Evolutionary conservation across 1,140 invertebrate species (phyloP).

Genomic region (Thrips palmi): DNA sequence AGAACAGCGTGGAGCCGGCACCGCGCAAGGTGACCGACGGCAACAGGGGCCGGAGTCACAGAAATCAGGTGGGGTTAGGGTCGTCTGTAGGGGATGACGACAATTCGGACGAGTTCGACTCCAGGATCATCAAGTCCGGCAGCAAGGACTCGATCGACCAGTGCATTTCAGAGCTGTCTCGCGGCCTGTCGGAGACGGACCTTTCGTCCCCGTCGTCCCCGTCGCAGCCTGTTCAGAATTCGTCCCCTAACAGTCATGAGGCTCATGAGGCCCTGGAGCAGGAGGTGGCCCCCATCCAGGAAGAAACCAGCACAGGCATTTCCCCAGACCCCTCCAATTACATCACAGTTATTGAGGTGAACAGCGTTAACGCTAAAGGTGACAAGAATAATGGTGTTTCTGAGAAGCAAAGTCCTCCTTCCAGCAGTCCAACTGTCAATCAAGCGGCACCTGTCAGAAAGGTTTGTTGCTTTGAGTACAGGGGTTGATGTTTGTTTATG

Average conservation of each 20-base stretch:
- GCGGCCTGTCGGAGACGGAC: too few relatives aligned
- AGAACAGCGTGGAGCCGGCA: too few relatives aligned
- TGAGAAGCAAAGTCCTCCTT: too few relatives aligned
- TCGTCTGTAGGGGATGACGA: constrained; percentile 16
- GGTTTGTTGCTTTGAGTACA: too few relatives aligned
- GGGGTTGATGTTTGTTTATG: too few relatives aligned
- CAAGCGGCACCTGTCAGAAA: too few relatives aligned
- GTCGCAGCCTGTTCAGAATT: background rate
- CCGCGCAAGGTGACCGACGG: background rate
- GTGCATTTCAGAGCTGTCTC: constrained; percentile 28
- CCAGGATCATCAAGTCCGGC: constrained; percentile 17
- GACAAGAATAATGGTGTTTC: too few relatives aligned
- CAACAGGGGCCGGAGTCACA: background rate
- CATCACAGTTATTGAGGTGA: constrained; percentile 76
- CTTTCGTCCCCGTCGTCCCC: background rate
- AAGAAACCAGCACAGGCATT: constrained; percentile 32
- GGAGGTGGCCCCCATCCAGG: constrained; percentile 26
- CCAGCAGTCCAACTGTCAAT: too few relatives aligned
- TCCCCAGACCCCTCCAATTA: constrained; percentile 38
- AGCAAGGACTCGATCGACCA: constrained; percentile 33
- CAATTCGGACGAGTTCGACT: background rate
- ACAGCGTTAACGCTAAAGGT: too few relatives aligned
- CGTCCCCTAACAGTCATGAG: background rate
- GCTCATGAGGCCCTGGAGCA: constrained; percentile 16
- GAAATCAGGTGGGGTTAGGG: constrained; percentile 12